These are phyloP conservation scores for Mechanitis messenoides DNA, from an alignment of 2,888 invertebrate species.

Conservation along the genomic window DNA sequence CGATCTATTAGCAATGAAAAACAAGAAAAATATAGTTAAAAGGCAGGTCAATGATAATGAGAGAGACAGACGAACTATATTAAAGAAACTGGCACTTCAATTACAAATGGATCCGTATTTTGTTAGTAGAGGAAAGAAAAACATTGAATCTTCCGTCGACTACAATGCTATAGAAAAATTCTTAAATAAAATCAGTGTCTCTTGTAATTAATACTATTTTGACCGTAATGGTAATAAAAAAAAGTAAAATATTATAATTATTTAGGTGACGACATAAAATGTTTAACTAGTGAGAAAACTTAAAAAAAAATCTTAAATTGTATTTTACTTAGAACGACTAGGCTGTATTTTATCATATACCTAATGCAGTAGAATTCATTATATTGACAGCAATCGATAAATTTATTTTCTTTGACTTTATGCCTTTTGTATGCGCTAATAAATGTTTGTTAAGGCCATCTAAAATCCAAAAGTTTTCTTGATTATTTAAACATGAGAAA, in stretches of 20 bases:
- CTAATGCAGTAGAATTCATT: background rate
- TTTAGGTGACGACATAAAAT: constrained; percentile 2
- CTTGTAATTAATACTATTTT: constrained; percentile 45
- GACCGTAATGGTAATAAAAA: constrained; percentile 7
- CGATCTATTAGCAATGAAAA: constrained; percentile 44
- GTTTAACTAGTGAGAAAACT: background rate
- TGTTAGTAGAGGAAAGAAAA: constrained; percentile 66
- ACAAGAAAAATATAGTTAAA: constrained; percentile 43
- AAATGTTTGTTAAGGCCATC: no score
- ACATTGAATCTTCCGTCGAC: constrained; percentile 30
- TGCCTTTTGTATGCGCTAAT: no score
- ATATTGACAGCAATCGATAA: background rate
- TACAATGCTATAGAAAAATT: constrained; percentile 48
- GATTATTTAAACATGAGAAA: no score
- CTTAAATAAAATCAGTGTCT: constrained; percentile 48
- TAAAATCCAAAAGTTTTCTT: no score
- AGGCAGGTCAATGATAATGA: constrained; percentile 54
- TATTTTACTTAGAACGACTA: background rate
- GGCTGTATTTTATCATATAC: constrained; percentile 2
- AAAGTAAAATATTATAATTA: constrained; percentile 7
- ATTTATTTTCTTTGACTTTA: background rate
- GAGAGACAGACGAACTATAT: constrained; percentile 56
- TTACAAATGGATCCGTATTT: constrained; percentile 67
- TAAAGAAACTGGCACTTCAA: constrained; percentile 64
- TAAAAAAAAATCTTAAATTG: background rate